Evolutionary conservation across 2,113 vertebrate genomes (phyloP), one percentile per base, ranked within the genome.

Genomic region (Psilopsiagon aymara): DNA sequence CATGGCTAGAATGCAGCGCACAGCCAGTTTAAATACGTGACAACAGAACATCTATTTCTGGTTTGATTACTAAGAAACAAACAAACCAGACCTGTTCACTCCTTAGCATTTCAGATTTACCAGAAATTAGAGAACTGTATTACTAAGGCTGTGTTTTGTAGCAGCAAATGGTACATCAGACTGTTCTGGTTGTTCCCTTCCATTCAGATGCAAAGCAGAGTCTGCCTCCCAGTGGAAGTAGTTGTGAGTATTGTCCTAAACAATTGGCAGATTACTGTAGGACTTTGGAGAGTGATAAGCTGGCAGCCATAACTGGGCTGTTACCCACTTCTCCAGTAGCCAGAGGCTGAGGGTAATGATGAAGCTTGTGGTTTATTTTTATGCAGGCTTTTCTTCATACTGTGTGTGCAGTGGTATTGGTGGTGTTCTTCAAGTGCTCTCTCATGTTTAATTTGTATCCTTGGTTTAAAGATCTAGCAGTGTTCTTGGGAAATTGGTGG

Each of bases 191-290:
- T 0, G 1, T 3, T 70, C 20, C 33, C 7, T 53, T 68, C 18
- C 6, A 10, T 60, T 83, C 2, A 9, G 7, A 44, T 47, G 44
- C 59, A 81, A 81, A 79, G 92, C 66, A 84, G 73, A 93, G 92
- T 60, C 86, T 96, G 96, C 92, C 94, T 94, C 96, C 92, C 88
- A 76, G 88, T 96, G 95, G 95, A 96, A 88, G 43, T 20, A 29
- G 51, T 64, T 35, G 10, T 31, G 64, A 71, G 3, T 0, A 25
- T 86, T 83, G 59, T 47, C 17, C 85, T 53, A 43, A 86, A 63
- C 2, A 7, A 28, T 31, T 10, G 6, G 33, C 41, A 83, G 39
- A 62, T 39, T 10, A 27, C 6, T 31, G 16, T 18, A 52, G 62
- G 53, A 76, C 17, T 90, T 78, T 24, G 47, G 43, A 53, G 43